Evolutionary conservation across 2,113 vertebrate genomes (phyloP), one percentile per base, ranked within the genome.

Genomic region (Cavia aperea): DNA sequence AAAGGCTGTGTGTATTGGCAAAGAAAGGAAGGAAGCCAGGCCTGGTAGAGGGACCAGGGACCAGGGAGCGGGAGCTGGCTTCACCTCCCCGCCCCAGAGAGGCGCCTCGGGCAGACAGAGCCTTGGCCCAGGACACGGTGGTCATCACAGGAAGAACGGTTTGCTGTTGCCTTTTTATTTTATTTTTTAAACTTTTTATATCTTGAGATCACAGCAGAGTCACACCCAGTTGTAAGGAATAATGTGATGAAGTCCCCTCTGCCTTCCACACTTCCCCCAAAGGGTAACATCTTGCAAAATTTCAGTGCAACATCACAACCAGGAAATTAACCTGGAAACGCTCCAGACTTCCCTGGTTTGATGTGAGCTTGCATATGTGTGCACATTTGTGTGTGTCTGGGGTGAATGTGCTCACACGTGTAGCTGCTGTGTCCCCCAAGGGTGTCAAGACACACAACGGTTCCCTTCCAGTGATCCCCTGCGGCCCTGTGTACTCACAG

Each of bases 81-180:
- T 39, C 10, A 24, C 12, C n/a, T 72, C 21, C 4, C n/a, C 15
- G 36, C 4, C 72, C 49, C 13, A n/a, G n/a, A 5, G 13, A 24
- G 21, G 23, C 36, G 66, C 15, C 29, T 18, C 29, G 13, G 62
- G 39, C 51, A 4, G 18, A 19, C 4, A 62, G 31, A 66, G 46
- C 8, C n/a, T 79, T 0, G 5, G 31, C 33, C 86, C 24, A 13
- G 58, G 29, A 10, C 15, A n/a, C 51, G 26, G 18, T 4, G 11
- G 36, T n/a, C 46, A 60, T 36, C 31, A 26, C 31, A 75, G 33
- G 87, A 68, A 19, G 39, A 77, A 49, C 14, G 51, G n/a, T 15
- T 70, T 23, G 31, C 16, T 19, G 6, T 15, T 39, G 58, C 26
- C 43, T 58, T 91, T n/a, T 54, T 12, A 4, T 65, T 54, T 12